Evolutionary conservation across 2,113 vertebrate species (phyloP).

Genomic region (Spizaetus ornatus): DNA sequence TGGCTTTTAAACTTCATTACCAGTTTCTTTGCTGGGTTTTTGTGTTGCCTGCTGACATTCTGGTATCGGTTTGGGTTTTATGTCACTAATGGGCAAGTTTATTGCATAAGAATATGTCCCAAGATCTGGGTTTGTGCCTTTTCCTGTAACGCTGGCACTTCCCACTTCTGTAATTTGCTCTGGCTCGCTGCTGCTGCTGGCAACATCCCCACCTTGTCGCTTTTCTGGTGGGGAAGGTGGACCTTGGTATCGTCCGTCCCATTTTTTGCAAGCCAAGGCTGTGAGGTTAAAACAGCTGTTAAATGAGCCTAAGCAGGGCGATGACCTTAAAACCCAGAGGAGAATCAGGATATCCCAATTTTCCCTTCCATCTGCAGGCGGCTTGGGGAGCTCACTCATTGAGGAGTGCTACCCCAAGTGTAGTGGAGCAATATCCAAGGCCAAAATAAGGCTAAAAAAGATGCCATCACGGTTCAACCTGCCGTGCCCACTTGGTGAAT

Average conservation of each 20-base stretch:
- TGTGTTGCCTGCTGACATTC: background rate
- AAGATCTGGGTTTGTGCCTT: background rate
- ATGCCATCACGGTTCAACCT: background rate
- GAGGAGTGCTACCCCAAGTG: background rate
- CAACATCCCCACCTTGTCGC: fast-evolving
- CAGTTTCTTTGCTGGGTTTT: background rate
- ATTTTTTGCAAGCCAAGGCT: background rate
- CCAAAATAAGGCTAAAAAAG: background rate
- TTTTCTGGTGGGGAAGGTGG: background rate
- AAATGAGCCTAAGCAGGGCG: too few species aligned
- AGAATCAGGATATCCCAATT: background rate
- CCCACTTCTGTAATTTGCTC: background rate
- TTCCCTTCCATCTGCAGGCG: background rate
- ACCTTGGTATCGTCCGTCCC: fast-evolving
- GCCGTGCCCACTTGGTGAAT: background rate
- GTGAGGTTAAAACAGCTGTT: too few species aligned
- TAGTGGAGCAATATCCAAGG: background rate
- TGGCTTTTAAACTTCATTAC: background rate
- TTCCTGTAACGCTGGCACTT: background rate
- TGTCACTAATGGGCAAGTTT: background rate
- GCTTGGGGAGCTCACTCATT: background rate
- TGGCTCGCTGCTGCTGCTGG: background rate
- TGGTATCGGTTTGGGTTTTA: background rate
- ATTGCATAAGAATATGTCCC: fast-evolving
- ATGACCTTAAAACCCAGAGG: background rate